Conservation (phyloP, 2,797 vertebrate species). For the Odontamblyopus lacepedii region DNA sequence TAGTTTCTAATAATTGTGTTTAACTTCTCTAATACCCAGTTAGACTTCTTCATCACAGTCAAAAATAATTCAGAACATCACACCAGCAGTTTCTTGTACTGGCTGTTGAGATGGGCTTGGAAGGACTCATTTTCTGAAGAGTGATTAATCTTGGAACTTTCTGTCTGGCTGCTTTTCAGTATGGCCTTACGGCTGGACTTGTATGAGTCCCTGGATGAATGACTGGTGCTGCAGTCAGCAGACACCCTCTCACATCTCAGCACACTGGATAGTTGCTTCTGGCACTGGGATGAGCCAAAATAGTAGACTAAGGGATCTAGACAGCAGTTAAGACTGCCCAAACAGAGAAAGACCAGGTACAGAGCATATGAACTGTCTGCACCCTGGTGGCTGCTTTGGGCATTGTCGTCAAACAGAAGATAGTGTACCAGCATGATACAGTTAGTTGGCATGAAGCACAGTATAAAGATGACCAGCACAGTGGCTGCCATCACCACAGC, state of each 20-base stretch:
- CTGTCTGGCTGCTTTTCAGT: conserved; percentile 35
- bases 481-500: conserved; percentile 80
- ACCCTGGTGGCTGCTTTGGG: not conserved
- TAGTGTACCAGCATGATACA: conserved; percentile 84
- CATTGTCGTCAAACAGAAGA: conserved; percentile 48
- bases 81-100: conserved; percentile 84
- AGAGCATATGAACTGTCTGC: conserved; percentile 79
- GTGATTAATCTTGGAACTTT: conserved; percentile 19
- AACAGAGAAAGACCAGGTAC: conserved; percentile 85
- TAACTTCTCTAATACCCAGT: not conserved
- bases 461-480: conserved; percentile 84
- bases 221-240: conserved; percentile 37
- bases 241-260: conserved; percentile 70
- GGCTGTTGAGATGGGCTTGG: conserved; percentile 69
- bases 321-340: conserved; percentile 88
- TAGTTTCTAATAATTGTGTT: not conserved
- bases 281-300: conserved; percentile 90
- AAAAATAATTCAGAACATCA: conserved; percentile 34
- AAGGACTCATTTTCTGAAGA: conserved; percentile 54
- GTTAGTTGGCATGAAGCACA: conserved; percentile 90
- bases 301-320: conserved; percentile 92
- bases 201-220: conserved; percentile 29
- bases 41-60: not conserved
- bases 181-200: conserved; percentile 63
- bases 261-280: conserved; percentile 75